Percentiles rank a stretch among this genome's conserved stretches.
Conservation (phyloP, 2,888 invertebrate genomes). For the Hyalella azteca region DNA sequence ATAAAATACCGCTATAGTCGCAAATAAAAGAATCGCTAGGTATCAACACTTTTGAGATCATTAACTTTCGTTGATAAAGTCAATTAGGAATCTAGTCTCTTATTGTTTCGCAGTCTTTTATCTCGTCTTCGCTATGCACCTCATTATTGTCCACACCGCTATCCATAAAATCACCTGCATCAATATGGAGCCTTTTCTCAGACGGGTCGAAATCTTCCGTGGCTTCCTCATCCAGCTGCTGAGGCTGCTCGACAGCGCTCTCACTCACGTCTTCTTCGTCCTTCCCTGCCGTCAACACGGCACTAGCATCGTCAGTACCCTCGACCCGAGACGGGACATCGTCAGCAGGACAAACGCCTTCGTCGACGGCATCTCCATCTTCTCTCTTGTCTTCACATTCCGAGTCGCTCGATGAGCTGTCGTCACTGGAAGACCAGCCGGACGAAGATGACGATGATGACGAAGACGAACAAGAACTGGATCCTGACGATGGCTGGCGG, state of each 20-base stretch:
- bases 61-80: no score
- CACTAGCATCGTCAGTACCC: background rate
- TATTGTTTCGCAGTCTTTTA: background rate
- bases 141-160: slow-evolving; percentile 30
- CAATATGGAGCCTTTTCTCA: background rate
- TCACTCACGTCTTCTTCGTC: background rate
- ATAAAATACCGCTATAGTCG: no score
- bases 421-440: slow-evolving; percentile 58
- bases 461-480: slow-evolving; percentile 27
- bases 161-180: slow-evolving; percentile 28
- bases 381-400: background rate
- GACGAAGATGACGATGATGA: slow-evolving; percentile 5
- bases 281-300: background rate
- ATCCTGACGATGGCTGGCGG: background rate
- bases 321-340: background rate
- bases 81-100: background rate
- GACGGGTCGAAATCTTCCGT: background rate
- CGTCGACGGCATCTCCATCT: background rate
- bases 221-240: background rate
- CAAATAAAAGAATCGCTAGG: no score
- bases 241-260: background rate
- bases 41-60: no score
- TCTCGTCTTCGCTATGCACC: slow-evolving; percentile 21
- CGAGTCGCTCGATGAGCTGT: slow-evolving; percentile 61
- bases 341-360: slow-evolving; percentile 15